These are phyloP conservation scores for Lepilemur septentrionalis DNA, from an alignment of 2,797 vertebrate species.

Conservation along the genomic window DNA sequence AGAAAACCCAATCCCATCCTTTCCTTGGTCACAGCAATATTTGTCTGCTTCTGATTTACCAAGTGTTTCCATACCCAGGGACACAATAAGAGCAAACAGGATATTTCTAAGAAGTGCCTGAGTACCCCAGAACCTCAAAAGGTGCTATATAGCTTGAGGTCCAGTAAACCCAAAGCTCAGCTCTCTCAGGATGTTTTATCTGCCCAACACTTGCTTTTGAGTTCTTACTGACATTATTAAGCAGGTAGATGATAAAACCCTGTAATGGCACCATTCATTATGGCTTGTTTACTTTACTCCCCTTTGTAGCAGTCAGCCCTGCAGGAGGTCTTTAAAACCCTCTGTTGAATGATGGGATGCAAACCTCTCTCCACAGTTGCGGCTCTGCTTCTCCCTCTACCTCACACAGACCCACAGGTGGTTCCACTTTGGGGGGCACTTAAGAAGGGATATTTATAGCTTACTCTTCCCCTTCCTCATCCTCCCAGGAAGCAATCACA, in stretches of 20 bases:
- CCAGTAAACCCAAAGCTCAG: neutral
- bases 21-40: neutral
- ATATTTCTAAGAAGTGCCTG: neutral
- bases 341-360: neutral
- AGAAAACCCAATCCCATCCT: neutral
- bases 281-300: neutral
- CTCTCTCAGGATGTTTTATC: neutral
- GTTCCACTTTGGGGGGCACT: slow-evolving; percentile 53
- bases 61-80: neutral
- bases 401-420: neutral
- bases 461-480: neutral
- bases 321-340: slow-evolving; percentile 11
- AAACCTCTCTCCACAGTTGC: neutral
- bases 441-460: slow-evolving; percentile 64
- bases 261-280: neutral
- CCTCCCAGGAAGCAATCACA: slow-evolving; percentile 51
- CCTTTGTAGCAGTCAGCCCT: neutral
- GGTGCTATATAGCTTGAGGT: too few relatives aligned
- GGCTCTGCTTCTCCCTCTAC: neutral
- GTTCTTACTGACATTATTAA: neutral
- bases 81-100: neutral
- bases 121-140: neutral
- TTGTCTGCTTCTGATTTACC: neutral
- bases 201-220: neutral
- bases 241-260: slow-evolving; percentile 13